Conservation (phyloP, 2,113 vertebrate genomes). For the Mesembrinibis cayennensis region DNA sequence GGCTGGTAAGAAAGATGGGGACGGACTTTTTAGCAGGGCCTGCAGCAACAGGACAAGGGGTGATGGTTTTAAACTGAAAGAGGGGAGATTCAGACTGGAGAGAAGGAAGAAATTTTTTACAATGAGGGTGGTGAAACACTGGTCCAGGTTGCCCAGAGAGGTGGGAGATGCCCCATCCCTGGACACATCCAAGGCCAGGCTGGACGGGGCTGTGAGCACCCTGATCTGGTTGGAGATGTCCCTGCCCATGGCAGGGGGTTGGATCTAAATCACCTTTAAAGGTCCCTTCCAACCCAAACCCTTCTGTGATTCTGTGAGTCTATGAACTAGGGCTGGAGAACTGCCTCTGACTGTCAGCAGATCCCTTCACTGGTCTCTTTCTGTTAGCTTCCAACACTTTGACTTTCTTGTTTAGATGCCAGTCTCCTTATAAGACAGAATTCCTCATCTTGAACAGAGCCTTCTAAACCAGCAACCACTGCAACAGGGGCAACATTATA, state of each 20-base stretch:
- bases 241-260: neutral
- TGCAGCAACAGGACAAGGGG: too few relatives aligned
- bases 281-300: neutral
- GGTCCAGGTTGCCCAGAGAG: too few relatives aligned
- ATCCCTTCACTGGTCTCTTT: neutral
- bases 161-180: too few relatives aligned
- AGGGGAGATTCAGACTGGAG: too few relatives aligned
- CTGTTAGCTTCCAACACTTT: neutral
- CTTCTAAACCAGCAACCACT: neutral
- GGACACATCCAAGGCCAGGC: too few relatives aligned
- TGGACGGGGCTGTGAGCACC: neutral
- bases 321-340: neutral
- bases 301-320: neutral
- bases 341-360: neutral
- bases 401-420: neutral
- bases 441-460: neutral
- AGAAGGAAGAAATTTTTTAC: too few relatives aligned
- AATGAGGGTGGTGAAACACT: too few relatives aligned
- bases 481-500: neutral
- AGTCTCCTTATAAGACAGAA: neutral
- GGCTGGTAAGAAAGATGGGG: too few relatives aligned
- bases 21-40: too few relatives aligned
- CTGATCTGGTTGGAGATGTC: too few relatives aligned
- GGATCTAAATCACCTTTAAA: fast-evolving
- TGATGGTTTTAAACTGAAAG: too few relatives aligned